Conservation (phyloP, 2,888 invertebrate species). For the Aleiodes alternator region DNA sequence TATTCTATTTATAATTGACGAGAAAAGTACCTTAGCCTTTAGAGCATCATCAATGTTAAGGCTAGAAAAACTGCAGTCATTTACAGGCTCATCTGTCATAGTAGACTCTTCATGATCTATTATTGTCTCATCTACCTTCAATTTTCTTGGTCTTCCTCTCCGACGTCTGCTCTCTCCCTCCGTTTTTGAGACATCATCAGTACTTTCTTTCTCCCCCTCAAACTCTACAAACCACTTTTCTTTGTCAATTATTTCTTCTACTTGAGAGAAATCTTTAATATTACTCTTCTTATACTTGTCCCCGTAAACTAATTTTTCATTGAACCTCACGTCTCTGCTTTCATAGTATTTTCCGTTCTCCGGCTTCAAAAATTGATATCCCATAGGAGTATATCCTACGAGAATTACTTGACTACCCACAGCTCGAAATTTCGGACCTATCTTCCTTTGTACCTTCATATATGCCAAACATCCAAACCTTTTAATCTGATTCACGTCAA, state of each 20-base stretch:
- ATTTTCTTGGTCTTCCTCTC: conserved; percentile 31
- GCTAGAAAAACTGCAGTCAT: conserved; percentile 23
- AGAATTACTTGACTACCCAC: conserved; percentile 39
- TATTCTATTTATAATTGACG: not conserved
- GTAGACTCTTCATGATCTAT: conserved; percentile 45
- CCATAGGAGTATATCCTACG: conserved; percentile 45
- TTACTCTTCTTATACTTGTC: conserved; percentile 41
- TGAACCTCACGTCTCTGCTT: conserved; percentile 48
- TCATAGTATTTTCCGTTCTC: conserved; percentile 52
- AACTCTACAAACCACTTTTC: not conserved
- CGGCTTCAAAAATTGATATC: conserved; percentile 44
- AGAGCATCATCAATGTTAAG: no score
- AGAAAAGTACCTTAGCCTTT: conserved; percentile 7
- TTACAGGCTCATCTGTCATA: conserved; percentile 36
- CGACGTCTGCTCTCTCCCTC: conserved; percentile 19
- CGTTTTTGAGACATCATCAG: conserved; percentile 3
- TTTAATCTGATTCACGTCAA: conserved; percentile 47
- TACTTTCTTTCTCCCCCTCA: conserved; percentile 5
- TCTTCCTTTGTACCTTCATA: conserved; percentile 45
- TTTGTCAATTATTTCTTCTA: not conserved
- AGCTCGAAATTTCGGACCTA: conserved; percentile 45
- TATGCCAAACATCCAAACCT: conserved; percentile 52
- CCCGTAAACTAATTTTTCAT: conserved; percentile 48
- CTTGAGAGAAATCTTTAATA: conserved; percentile 12
- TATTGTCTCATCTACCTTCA: not conserved